Base-by-base conservation (phyloP, 1,140 invertebrate species). In the Parapsyche elsis region DNA sequence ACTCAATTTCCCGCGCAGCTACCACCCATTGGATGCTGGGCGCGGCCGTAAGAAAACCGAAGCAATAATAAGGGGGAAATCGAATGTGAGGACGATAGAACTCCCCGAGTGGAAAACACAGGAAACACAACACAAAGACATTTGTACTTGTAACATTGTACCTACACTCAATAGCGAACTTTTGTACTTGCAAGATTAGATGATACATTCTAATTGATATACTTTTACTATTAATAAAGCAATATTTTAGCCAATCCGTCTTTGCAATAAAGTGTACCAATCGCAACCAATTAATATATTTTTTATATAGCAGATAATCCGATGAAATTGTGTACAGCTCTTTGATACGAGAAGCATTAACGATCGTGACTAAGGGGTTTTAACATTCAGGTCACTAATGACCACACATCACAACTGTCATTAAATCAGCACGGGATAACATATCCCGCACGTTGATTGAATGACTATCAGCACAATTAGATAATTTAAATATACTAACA, bases 1-100 rank as follows among this genome's bases (percentile, higher is more conserved):
- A 59, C 73, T 49, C 67, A 78, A 78, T 78, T 71, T 78, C 64
- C 76, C 64, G 64, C 49, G 26, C 12, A 44, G 53, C 26, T 1
- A 23, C 73, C 21, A 26, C 38, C 30, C n/a, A 9, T 38, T 19
- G 71, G 38, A 49, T 45, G 10, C 49, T 45, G 53, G 24, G 14
- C 24, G 14, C 24, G 76, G 30, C 64, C n/a, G 64, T n/a, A 49
- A 78, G 38, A 78, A 49, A 71, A 78, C 61, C 49, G 38, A 78
- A 78, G 64, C 44, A 78, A 71, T 70, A 78, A 78, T 71, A 78
- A 78, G 44, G 44, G 64, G 16, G 24, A 44, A 71, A 78, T 71
- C 76, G 76, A 70, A 78, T 71, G 49, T 38, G 26, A 1, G 57
- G 24, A 71, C 24, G 73, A 76, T 44, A 9, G 38, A 44, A 16